phyloP scores from a whole-genome alignment of 2,113 vertebrate species.

The Ceratotherium simum region DNA sequence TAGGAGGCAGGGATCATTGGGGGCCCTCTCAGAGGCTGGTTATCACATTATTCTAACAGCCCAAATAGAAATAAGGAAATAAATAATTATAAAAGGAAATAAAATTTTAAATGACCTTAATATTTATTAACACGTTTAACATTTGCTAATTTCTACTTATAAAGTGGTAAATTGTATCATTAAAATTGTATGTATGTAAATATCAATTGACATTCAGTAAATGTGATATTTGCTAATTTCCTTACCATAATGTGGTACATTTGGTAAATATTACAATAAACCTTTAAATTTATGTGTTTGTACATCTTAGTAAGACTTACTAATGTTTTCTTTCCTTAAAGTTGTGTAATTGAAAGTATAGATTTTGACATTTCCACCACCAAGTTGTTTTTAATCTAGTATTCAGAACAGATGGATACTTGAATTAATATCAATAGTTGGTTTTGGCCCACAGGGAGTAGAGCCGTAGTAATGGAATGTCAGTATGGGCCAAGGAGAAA shows the following conservation, averaged over 20 bases:
- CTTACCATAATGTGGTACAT: constrained; percentile 22
- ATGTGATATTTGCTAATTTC: constrained; percentile 40
- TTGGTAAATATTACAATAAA: constrained; percentile 41
- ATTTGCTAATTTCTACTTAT: constrained; percentile 54
- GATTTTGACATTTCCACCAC: constrained; percentile 53
- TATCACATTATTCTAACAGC: neutral
- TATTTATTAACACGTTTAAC: constrained; percentile 16
- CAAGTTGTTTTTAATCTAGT: constrained; percentile 61
- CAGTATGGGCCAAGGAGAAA: constrained; percentile 93
- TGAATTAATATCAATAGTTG: constrained; percentile 72
- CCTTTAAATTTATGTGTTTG: constrained; percentile 53
- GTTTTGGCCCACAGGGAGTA: constrained; percentile 88
- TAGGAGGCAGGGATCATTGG: neutral
- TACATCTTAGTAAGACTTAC: constrained; percentile 16
- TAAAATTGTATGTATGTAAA: constrained; percentile 11
- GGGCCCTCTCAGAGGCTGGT: neutral
- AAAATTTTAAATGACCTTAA: neutral
- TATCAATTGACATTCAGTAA: constrained; percentile 30
- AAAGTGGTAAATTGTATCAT: constrained; percentile 53
- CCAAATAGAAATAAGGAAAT: constrained; percentile 33
- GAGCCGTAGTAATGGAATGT: constrained; percentile 94
- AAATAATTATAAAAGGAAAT: constrained; percentile 45
- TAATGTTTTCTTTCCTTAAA: constrained; percentile 51
- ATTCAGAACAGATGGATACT: constrained; percentile 10
- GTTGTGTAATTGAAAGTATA: neutral